These are phyloP conservation scores for Ormyrus thymus DNA, from an alignment of 2,888 invertebrate genomes.

Conservation along the genomic window DNA sequence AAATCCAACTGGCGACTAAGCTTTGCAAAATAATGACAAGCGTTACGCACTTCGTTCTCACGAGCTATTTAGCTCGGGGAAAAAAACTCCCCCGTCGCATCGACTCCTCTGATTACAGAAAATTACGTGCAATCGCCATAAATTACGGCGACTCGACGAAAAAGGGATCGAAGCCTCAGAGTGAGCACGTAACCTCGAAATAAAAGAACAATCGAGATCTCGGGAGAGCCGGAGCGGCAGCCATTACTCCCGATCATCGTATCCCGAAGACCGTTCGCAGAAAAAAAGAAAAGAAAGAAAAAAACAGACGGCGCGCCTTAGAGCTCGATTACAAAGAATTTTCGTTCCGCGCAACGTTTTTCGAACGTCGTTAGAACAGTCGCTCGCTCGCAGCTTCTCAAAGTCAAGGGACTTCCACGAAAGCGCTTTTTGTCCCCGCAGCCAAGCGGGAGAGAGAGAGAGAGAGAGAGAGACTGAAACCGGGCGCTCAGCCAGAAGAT, in stretches of 20 bases:
- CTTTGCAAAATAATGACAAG: neutral
- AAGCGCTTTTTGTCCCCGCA: constrained; percentile 17
- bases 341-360: constrained; percentile 28
- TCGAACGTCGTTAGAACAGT: constrained; percentile 24
- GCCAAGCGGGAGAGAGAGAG: neutral
- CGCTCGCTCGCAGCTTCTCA: constrained; percentile 26
- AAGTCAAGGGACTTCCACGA: constrained; percentile 44
- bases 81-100: neutral
- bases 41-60: neutral
- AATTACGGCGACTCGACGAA: neutral
- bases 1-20: too few species aligned
- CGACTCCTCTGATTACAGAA: constrained; percentile 7
- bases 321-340: constrained; percentile 23
- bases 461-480: constrained; percentile 9
- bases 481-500: constrained; percentile 35
- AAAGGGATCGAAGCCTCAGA: neutral
- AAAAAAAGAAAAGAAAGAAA: neutral
- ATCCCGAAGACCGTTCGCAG: neutral
- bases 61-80: constrained; percentile 12
- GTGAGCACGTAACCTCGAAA: neutral
- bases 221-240: neutral
- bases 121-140: constrained; percentile 17
- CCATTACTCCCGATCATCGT: constrained; percentile 8
- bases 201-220: constrained; percentile 4
- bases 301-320: neutral